These are phyloP conservation scores for Deilephila elpenor DNA, from an alignment of 2,888 invertebrate genomes.

Conservation along the genomic window DNA sequence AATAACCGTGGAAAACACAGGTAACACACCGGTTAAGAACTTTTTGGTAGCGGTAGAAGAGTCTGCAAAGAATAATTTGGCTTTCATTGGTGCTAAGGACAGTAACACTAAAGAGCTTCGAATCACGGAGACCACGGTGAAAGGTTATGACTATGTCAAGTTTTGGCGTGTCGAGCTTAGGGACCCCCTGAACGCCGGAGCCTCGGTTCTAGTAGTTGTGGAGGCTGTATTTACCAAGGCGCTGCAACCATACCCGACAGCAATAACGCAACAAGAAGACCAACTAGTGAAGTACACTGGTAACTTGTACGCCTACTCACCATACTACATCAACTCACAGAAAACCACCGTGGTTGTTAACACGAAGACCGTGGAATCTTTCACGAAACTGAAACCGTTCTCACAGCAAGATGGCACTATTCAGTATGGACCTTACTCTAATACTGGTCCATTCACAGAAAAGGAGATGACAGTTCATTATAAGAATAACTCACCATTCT, in stretches of 20 bases:
- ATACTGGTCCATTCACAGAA: slow-evolving; percentile 84
- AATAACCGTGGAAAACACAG: slow-evolving; percentile 93
- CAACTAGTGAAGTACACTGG: slow-evolving; percentile 96
- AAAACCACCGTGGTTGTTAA: slow-evolving; percentile 91
- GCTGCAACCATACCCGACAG: slow-evolving; percentile 92
- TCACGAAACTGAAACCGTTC: slow-evolving; percentile 92
- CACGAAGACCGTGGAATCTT: slow-evolving; percentile 92
- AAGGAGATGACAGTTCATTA: slow-evolving; percentile 93
- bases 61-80: slow-evolving; percentile 85
- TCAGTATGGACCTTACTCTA: slow-evolving; percentile 94
- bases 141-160: slow-evolving; percentile 75
- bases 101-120: slow-evolving; percentile 84
- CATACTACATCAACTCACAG: slow-evolving; percentile 92
- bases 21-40: slow-evolving; percentile 88
- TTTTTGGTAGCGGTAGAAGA: slow-evolving; percentile 90
- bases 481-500: slow-evolving; percentile 98
- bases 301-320: slow-evolving; percentile 92
- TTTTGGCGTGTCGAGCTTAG: slow-evolving; percentile 86
- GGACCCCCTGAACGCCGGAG: slow-evolving; percentile 84
- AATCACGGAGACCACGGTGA: slow-evolving; percentile 79
- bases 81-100: slow-evolving; percentile 90
- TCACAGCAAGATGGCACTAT: slow-evolving; percentile 91
- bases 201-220: slow-evolving; percentile 85
- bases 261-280: slow-evolving; percentile 96
- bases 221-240: slow-evolving; percentile 91